phyloP scores from a whole-genome alignment of 1,140 invertebrate species.

The Halesus radiatus region DNA sequence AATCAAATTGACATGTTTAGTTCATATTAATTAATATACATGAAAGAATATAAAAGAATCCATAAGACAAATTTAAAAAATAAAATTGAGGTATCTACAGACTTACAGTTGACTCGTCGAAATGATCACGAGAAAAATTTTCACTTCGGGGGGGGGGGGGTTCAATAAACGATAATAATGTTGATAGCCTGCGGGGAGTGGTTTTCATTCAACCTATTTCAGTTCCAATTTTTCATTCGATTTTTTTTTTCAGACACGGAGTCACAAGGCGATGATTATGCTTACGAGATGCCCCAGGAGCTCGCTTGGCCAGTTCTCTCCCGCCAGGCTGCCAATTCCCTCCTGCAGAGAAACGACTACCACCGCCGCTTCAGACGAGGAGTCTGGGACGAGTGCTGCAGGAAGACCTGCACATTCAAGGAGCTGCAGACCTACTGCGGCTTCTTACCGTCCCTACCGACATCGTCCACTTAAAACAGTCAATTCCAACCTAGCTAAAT shows the following conservation, averaged over 20 bases:
- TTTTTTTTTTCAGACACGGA: constrained; percentile 19
- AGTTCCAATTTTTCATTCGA: neutral
- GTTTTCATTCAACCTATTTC: constrained; percentile 2
- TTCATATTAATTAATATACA: too few species aligned
- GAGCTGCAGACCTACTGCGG: constrained; percentile 34
- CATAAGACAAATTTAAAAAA: too few species aligned
- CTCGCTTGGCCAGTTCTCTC: constrained; percentile 49
- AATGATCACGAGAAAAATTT: too few species aligned
- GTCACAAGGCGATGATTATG: constrained; percentile 33
- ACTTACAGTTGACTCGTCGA: too few species aligned
- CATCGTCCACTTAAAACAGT: too few species aligned
- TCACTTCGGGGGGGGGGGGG: too few species aligned
- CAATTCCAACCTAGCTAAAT: too few species aligned
- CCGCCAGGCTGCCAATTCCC: constrained; percentile 39
- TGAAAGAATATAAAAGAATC: too few species aligned
- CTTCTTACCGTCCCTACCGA: neutral
- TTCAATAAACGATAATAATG: too few species aligned
- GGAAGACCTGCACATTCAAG: constrained; percentile 53
- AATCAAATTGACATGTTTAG: too few species aligned
- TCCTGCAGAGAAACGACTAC: constrained; percentile 31
- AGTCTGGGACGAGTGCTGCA: constrained; percentile 58
- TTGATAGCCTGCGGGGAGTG: too few species aligned
- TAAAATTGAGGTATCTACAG: too few species aligned
- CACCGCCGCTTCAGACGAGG: constrained; percentile 52
- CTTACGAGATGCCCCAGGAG: constrained; percentile 42